A percentile compares a stretch with the other conserved stretches of the same genome.
These are phyloP conservation scores for Pseudomyrmex pallidus DNA, from an alignment of 1,140 invertebrate species.

Conservation along the genomic window DNA sequence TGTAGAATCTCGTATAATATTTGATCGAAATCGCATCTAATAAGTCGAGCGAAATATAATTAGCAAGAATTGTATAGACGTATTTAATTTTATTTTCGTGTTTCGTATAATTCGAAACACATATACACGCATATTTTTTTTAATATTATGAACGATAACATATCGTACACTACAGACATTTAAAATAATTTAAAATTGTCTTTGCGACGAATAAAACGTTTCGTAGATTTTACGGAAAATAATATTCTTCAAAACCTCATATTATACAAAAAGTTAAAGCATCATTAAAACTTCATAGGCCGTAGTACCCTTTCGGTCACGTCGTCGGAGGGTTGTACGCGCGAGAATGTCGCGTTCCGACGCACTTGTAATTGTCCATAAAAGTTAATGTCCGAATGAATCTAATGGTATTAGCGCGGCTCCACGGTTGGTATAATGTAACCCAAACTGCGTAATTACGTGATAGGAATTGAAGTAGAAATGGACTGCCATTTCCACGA, in stretches of 20 bases:
- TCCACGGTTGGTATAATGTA: slow-evolving; percentile 30
- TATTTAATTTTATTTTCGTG: no score
- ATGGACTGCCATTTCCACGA: slow-evolving; percentile 14
- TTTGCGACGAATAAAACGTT: neutral
- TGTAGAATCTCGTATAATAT: neutral
- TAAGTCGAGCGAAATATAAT: neutral
- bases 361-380: slow-evolving; percentile 14
- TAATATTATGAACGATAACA: no score
- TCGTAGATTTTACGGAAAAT: neutral
- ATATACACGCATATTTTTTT: no score
- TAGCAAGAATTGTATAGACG: neutral
- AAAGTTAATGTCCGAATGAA: slow-evolving; percentile 39
- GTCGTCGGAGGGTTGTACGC: slow-evolving; percentile 15
- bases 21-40: slow-evolving; percentile 1
- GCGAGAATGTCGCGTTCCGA: slow-evolving; percentile 23
- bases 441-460: slow-evolving; percentile 44
- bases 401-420: slow-evolving; percentile 20
- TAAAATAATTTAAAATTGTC: no score
- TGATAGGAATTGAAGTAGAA: slow-evolving; percentile 26
- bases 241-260: neutral
- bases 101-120: no score
- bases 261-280: slow-evolving; percentile 20
- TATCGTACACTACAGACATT: no score
- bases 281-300: slow-evolving; percentile 31
- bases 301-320: slow-evolving; percentile 4